Base-by-base conservation (phyloP, 2,113 vertebrate genomes). In the Orthochromis malagaraziensis region DNA sequence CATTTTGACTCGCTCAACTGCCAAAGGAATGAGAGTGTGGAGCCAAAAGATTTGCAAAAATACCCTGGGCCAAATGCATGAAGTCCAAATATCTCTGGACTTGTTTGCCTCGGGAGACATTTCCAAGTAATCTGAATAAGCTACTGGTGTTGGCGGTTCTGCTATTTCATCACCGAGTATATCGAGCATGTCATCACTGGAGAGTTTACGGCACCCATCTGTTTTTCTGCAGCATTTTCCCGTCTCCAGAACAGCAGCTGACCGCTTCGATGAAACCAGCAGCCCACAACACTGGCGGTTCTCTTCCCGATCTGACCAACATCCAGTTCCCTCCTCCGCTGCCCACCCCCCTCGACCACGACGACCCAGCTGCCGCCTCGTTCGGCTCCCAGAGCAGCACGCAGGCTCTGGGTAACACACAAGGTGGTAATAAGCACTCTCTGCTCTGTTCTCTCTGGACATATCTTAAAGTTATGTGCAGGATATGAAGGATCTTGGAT, bases 241-340 rank as follows among this genome's bases (percentile, higher is more conserved):
- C 98, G 0, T 99, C 98, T 7, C 96, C 97, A 1, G 98, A 99
- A 92, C 97, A 98, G 96, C 98, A 99, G 88, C 95, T 95, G 94
- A 96, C 95, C 79, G 82, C 96, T 24, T 94, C 97, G 0, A 94
- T 98, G 90, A 97, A 98, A 85, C 98, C 98, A 3, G 97, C 95
- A 26, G 86, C 97, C 85, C 97, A 98, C 95, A 98, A 97, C 96
- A 98, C 98, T 0, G 98, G 98, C 0, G 98, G 98, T 38, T 99
- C 98, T 42, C 96, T 99, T 93, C 98, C 98, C 0, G 98, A 99
- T 97, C 97, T 99, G 91, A 98, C 97, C 87, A 99, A 97, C 96
- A 98, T 99, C 96, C 98, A 99, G 92, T 99, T 99, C 94, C 98
- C 98, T 1, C 98, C 98, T n/a, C 98, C 98, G 0, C 97, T 99